These are phyloP conservation scores for Nasonia vitripennis DNA, from an alignment of 1,140 invertebrate species.

Conservation along the genomic window DNA sequence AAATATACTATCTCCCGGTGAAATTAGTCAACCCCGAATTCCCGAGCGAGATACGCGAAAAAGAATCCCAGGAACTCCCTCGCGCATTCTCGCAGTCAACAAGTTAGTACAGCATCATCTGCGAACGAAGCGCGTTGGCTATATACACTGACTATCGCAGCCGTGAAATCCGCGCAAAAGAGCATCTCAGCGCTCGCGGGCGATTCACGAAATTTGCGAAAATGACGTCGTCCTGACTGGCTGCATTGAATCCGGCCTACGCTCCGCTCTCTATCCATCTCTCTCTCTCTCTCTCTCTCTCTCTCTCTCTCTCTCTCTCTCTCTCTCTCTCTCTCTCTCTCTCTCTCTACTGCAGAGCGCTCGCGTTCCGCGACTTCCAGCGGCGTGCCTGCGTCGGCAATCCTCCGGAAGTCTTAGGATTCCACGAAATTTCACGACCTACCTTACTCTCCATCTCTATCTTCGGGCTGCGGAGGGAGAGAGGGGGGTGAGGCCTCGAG, in stretches of 20 bases:
- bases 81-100: slow-evolving; percentile 12
- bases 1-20: too few relatives aligned
- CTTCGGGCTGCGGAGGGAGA: not conserved
- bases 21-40: not conserved
- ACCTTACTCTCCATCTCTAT: slow-evolving; percentile 33
- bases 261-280: not conserved
- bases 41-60: not conserved
- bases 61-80: not conserved
- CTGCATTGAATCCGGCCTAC: slow-evolving; percentile 30
- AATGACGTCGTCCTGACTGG: slow-evolving; percentile 49
- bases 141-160: not conserved
- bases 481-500: not conserved
- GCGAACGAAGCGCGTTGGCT: not conserved
- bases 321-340: not conserved
- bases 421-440: slow-evolving; percentile 55
- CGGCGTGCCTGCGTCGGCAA: slow-evolving; percentile 36
- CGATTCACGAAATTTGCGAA: slow-evolving; percentile 39
- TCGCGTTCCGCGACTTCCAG: slow-evolving; percentile 43
- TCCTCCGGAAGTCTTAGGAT: slow-evolving; percentile 53
- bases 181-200: slow-evolving; percentile 32
- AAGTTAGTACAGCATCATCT: slow-evolving; percentile 7
- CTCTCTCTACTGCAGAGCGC: slow-evolving; percentile 15
- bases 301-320: not conserved
- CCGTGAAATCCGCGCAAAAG: slow-evolving; percentile 50
- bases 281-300: not conserved